A percentile compares a stretch with the other conserved stretches of the same genome.
Evolutionary conservation across 2,797 vertebrate genomes (phyloP).

Genomic region (Characodon lateralis): DNA sequence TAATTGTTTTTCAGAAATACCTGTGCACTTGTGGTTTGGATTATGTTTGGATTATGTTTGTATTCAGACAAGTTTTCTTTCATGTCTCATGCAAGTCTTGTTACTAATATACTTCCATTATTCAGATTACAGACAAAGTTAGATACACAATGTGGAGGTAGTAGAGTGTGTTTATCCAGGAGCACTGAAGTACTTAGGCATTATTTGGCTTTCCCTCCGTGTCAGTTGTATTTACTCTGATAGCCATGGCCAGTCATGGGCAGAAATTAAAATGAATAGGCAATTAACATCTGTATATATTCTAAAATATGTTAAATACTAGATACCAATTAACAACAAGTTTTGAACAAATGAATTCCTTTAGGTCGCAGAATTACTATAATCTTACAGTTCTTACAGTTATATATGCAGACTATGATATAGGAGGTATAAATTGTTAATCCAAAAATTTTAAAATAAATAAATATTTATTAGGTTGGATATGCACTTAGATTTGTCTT

Average conservation of each 20-base stretch:
- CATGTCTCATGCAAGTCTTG: background rate
- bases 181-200: slow-evolving; percentile 27
- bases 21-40: too few relatives aligned
- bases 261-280: slow-evolving; percentile 50
- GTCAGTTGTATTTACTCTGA: slow-evolving; percentile 48
- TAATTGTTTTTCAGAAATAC: too few relatives aligned
- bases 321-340: slow-evolving; percentile 54
- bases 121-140: too few relatives aligned
- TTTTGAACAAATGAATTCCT: slow-evolving; percentile 29
- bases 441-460: background rate
- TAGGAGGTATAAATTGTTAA: background rate
- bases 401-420: background rate
- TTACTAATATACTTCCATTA: too few relatives aligned
- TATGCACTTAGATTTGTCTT: slow-evolving; percentile 12
- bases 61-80: too few relatives aligned
- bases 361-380: background rate
- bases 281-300: slow-evolving; percentile 57
- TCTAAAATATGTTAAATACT: slow-evolving; percentile 47
- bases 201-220: slow-evolving; percentile 29
- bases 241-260: slow-evolving; percentile 43
- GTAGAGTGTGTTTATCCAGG: slow-evolving; percentile 23
- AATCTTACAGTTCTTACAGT: background rate
- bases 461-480: background rate
- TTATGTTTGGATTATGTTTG: too few relatives aligned
- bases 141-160: background rate